A percentile compares a stretch with the other conserved stretches of the same genome.
Evolutionary conservation across 2,888 invertebrate genomes (phyloP).

Genomic region (Dolomedes plantarius): DNA sequence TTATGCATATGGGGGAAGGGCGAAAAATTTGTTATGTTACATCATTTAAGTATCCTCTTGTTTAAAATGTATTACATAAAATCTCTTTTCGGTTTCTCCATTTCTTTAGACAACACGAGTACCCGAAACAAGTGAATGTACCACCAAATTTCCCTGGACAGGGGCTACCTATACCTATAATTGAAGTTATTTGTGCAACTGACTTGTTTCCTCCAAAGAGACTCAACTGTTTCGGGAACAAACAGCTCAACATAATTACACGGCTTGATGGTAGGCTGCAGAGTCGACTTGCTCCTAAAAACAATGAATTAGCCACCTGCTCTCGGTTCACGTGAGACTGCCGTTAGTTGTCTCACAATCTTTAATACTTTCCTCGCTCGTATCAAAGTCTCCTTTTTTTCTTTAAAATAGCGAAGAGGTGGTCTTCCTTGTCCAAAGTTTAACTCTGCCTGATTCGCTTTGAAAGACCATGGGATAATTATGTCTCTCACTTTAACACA

Average conservation of each 20-base stretch:
- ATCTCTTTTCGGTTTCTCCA: too few species aligned
- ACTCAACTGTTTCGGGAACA: background rate
- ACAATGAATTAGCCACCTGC: background rate
- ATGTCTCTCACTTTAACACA: conserved; percentile 37
- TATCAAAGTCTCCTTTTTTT: background rate
- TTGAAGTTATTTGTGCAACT: too few species aligned
- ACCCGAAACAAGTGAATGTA: too few species aligned
- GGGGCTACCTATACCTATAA: too few species aligned
- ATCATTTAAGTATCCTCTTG: too few species aligned
- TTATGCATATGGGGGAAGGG: too few species aligned
- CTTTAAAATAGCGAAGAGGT: background rate
- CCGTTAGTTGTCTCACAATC: background rate
- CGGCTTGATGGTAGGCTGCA: background rate
- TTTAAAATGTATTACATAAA: too few species aligned
- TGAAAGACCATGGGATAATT: conserved; percentile 58
- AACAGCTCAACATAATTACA: background rate
- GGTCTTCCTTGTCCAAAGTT: background rate
- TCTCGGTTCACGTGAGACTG: background rate
- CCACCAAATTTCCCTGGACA: too few species aligned
- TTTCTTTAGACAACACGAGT: too few species aligned
- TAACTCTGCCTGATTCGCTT: conserved; percentile 17
- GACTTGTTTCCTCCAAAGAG: background rate
- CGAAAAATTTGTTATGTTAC: too few species aligned
- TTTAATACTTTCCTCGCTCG: background rate
- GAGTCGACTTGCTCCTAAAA: background rate